Base-by-base conservation (phyloP, 2,797 vertebrate genomes). In the Botia kubotai region DNA sequence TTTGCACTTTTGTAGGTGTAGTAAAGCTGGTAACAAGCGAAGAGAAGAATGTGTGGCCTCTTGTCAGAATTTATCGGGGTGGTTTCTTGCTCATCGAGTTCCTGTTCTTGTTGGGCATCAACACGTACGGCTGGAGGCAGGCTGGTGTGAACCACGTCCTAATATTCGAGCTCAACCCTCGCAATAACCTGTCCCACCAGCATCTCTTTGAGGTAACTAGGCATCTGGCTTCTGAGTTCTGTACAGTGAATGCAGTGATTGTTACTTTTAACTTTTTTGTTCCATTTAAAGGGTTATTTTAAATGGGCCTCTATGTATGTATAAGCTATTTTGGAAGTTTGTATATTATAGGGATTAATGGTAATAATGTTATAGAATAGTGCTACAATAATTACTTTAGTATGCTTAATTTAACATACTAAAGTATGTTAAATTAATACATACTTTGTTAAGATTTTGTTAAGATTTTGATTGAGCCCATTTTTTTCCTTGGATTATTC, bases 51-150 rank as follows among this genome's bases (percentile, higher is more conserved):
- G 92, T 98, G 84, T 99, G 98, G 98, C 97, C 98, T 7, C 94
- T 99, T 89, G 93, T 99, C 90, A 93, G 97, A 85, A 98, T 99
- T 92, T 99, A 99, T 94, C 95, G 98, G 78, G 98, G 98, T 87
- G 97, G 98, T 83, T 99, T 99, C 93, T 95, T 99, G 88, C 92
- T 99, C 84, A 96, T 99, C 89, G 96, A 99, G 91, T 99, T 99
- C 91, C 97, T 99, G 89, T 99, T 99, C 93, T 95, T 99, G 76
- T 92, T 99, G 91, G 98, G 98, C 83, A 99, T 99, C 93, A 99
- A 99, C 93, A 99, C 98, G 0, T 99, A 99, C 0, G 98, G 98
- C 85, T 99, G 98, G 98, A 96, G 98, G 86, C 98, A 99, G 89
- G 98, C 98, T 29, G 98, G 98, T 80, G 98, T 99, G 73, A 99